phyloP scores from a whole-genome alignment of 2,113 vertebrate genomes.

The Patagioenas fasciata region DNA sequence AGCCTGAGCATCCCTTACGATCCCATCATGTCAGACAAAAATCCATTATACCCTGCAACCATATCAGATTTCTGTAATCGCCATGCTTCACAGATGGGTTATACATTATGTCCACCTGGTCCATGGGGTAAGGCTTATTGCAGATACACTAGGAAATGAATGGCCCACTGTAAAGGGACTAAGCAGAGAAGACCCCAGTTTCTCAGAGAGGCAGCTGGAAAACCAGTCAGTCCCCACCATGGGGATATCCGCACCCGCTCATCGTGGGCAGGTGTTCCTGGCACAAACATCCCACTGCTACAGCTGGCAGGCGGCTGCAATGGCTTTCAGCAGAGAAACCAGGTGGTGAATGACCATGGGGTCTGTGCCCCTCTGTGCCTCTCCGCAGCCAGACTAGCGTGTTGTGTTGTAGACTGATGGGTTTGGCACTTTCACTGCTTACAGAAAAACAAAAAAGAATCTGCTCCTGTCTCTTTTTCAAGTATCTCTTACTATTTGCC shows the following conservation, averaged over 20 bases:
- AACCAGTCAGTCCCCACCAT: background rate
- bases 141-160: background rate
- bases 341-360: background rate
- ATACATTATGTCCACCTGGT: background rate
- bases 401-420: background rate
- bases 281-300: background rate
- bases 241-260: rapidly evolving
- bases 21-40: background rate
- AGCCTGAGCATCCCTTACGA: background rate
- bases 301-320: background rate
- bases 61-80: background rate
- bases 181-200: background rate
- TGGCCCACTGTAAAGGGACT: background rate
- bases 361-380: background rate
- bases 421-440: background rate
- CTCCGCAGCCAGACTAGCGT: background rate
- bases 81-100: background rate
- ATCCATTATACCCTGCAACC: background rate
- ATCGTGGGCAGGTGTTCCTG: background rate
- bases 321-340: background rate
- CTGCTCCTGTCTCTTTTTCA: background rate
- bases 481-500: background rate
- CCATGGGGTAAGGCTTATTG: background rate
- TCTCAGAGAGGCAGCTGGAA: background rate
- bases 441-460: background rate